These are phyloP conservation scores for Graptemys geographica DNA, from an alignment of 2,797 vertebrate genomes.

Conservation along the genomic window DNA sequence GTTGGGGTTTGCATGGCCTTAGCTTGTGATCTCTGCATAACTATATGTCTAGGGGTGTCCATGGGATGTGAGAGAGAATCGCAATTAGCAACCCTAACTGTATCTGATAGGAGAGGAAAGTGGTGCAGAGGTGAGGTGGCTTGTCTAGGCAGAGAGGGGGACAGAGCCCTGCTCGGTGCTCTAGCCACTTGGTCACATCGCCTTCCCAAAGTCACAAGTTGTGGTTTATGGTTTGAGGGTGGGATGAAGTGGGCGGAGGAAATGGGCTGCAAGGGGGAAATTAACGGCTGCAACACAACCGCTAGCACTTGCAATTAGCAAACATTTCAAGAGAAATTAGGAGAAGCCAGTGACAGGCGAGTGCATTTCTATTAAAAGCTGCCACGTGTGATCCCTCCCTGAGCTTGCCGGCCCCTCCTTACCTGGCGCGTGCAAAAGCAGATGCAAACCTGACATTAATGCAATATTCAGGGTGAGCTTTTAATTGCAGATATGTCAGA, in stretches of 20 bases:
- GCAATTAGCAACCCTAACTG: background rate
- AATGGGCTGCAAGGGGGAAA: constrained; percentile 3
- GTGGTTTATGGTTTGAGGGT: accelerated
- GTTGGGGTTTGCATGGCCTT: background rate
- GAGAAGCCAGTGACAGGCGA: constrained; percentile 71
- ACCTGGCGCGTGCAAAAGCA: constrained; percentile 56
- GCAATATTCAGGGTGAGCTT: background rate
- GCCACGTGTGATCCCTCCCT: constrained; percentile 70
- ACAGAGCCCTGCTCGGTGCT: background rate
- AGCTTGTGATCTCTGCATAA: background rate
- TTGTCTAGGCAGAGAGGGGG: accelerated
- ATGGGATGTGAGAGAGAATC: background rate
- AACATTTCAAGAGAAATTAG: constrained; percentile 64
- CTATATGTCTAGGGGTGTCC: background rate
- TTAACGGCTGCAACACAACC: constrained; percentile 53
- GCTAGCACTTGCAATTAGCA: constrained; percentile 68
- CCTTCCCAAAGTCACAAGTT: accelerated
- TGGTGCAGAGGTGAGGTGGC: background rate
- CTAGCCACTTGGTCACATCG: background rate
- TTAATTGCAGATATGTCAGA: background rate
- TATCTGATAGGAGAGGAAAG: background rate
- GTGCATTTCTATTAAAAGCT: constrained; percentile 76
- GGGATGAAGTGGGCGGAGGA: background rate
- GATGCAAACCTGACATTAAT: constrained; percentile 62
- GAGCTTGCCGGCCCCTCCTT: constrained; percentile 66